Evolutionary conservation across 2,888 invertebrate species (phyloP).

Genomic region (Thecocarcelia acutangulata): DNA sequence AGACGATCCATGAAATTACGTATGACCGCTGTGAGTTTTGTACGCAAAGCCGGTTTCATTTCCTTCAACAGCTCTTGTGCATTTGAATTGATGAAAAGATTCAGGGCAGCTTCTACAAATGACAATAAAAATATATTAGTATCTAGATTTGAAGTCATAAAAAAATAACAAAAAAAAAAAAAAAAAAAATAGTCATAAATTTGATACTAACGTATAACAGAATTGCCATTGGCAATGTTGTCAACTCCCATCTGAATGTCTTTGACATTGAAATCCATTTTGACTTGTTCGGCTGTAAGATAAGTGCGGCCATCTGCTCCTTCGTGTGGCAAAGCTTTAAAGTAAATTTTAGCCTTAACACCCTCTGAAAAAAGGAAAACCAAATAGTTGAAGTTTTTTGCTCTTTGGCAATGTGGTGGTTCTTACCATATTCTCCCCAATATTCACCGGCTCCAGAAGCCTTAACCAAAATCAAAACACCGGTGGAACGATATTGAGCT

Average conservation of each 20-base stretch:
- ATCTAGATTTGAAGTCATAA: not conserved
- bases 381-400: constrained; percentile 11
- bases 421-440: constrained; percentile 92
- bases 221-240: constrained; percentile 90
- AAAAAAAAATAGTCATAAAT: not conserved
- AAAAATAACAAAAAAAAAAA: not conserved
- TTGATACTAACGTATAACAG: constrained; percentile 88
- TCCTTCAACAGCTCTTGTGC: constrained; percentile 91
- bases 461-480: constrained; percentile 89
- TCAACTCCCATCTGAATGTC: constrained; percentile 93
- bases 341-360: constrained; percentile 91
- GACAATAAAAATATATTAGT: constrained; percentile 6
- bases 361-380: constrained; percentile 84
- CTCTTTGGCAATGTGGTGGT: not conserved
- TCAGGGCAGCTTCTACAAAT: constrained; percentile 89
- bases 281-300: constrained; percentile 88
- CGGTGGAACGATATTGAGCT: constrained; percentile 91
- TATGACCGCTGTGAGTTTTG: constrained; percentile 89
- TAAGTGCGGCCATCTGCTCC: constrained; percentile 85
- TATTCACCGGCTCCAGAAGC: constrained; percentile 93
- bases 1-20: constrained; percentile 88
- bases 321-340: constrained; percentile 86
- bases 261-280: constrained; percentile 92
- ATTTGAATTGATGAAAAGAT: constrained; percentile 92
- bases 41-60: constrained; percentile 92